phyloP scores from a whole-genome alignment of 2,113 vertebrate genomes.

The Turdus rufiventris region DNA sequence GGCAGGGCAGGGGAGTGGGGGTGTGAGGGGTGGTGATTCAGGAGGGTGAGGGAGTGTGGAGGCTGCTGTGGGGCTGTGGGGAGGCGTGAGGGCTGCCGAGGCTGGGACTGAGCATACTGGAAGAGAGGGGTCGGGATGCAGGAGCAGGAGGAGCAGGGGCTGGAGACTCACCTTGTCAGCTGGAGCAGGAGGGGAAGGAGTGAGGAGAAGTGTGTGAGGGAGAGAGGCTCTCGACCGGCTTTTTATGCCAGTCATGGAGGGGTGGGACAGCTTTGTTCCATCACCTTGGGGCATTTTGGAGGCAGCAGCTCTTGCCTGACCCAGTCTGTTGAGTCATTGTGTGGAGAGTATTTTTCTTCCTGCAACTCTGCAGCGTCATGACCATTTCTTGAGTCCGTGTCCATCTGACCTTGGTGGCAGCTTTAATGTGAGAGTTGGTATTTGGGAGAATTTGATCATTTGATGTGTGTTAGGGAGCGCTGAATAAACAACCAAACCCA shows the following conservation, averaged over 20 bases:
- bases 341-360: not conserved
- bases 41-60: no score
- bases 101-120: no score
- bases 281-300: not conserved
- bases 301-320: fast-evolving
- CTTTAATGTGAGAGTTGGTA: not conserved
- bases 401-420: not conserved
- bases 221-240: no score
- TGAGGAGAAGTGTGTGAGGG: no score
- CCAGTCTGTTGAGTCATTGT: not conserved
- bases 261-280: fast-evolving
- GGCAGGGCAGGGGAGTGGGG: no score
- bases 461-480: fast-evolving
- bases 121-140: no score
- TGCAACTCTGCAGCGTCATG: not conserved
- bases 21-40: no score
- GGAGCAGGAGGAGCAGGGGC: no score
- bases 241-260: fast-evolving
- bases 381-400: fast-evolving
- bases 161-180: not conserved
- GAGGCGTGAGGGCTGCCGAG: no score
- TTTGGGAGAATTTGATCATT: not conserved
- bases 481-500: not conserved
- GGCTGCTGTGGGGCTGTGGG: no score
- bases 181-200: not conserved